Percentiles rank a stretch among this genome's conserved stretches.
Conservation (phyloP, 2,888 invertebrate species). For the Boloria euphrosyne region DNA sequence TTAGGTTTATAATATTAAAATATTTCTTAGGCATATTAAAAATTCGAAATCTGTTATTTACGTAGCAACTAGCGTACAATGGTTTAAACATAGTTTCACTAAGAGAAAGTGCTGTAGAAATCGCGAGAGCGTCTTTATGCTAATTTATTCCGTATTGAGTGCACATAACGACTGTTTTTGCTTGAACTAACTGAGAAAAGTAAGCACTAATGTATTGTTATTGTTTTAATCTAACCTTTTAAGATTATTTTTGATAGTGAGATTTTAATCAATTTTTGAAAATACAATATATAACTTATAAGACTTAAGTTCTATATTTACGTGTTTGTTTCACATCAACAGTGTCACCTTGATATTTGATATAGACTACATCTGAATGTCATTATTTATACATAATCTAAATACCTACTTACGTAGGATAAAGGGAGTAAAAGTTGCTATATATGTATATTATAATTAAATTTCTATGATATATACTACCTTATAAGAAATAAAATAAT, state of each 20-base stretch:
- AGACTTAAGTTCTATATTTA: background rate
- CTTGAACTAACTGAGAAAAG: conserved; percentile 21
- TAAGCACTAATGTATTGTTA: conserved; percentile 32
- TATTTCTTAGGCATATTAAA: conserved; percentile 23
- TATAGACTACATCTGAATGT: background rate
- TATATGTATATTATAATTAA: no score
- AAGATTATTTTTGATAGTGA: background rate
- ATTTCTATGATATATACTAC: no score
- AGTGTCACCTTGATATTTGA: conserved; percentile 2
- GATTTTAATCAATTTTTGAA: no score
- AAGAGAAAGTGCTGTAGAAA: conserved; percentile 74
- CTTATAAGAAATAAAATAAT: no score
- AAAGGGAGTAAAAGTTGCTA: no score
- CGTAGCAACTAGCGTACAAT: conserved; percentile 54
- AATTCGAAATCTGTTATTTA: conserved; percentile 42
- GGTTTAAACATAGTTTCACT: conserved; percentile 78
- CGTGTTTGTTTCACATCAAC: conserved; percentile 15
- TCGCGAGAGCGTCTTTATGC: conserved; percentile 44
- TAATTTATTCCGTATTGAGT: conserved; percentile 40
- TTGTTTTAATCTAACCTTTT: conserved; percentile 21
- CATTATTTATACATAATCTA: background rate
- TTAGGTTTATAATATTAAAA: background rate
- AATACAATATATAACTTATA: no score
- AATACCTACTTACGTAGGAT: no score
- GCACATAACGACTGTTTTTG: conserved; percentile 26